Evolutionary conservation across 2,797 vertebrate species (phyloP).

Genomic region (Notamacropus eugenii): DNA sequence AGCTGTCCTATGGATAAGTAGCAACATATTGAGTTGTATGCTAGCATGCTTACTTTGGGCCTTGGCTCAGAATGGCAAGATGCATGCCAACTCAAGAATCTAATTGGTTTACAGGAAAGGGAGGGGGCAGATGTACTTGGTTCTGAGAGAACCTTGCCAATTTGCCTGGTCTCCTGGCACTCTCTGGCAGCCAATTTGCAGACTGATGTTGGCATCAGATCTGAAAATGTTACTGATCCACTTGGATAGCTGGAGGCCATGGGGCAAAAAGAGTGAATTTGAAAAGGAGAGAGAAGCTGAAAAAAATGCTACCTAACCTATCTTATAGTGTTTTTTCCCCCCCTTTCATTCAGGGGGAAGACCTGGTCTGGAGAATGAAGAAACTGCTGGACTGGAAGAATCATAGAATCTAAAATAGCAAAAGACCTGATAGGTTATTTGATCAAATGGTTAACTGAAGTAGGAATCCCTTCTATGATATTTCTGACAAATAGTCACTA

Average conservation of each 20-base stretch:
- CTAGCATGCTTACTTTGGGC: constrained; percentile 78
- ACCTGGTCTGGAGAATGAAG: neutral
- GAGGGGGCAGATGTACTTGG: constrained; percentile 32
- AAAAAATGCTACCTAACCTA: constrained; percentile 26
- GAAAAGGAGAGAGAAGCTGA: constrained; percentile 78
- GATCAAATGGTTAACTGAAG: neutral
- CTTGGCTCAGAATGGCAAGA: constrained; percentile 79
- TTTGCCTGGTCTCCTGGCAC: constrained; percentile 76
- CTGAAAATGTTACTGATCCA: constrained; percentile 80
- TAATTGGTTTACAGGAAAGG: constrained; percentile 83
- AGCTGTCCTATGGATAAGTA: constrained; percentile 79
- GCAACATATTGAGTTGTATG: constrained; percentile 76
- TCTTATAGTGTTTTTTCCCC: neutral
- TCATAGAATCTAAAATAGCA: neutral
- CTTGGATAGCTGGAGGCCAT: constrained; percentile 75
- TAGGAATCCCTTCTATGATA: neutral
- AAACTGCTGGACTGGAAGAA: constrained; percentile 12
- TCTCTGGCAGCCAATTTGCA: constrained; percentile 81
- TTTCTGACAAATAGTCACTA: neutral
- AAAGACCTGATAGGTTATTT: neutral
- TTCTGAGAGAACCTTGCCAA: constrained; percentile 71
- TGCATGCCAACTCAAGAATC: constrained; percentile 79
- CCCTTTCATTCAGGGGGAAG: neutral
- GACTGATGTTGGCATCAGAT: constrained; percentile 81
- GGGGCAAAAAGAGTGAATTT: constrained; percentile 74